Evolutionary conservation across 2,113 vertebrate genomes (phyloP).

Genomic region (Xenotilapia caudafasciata): DNA sequence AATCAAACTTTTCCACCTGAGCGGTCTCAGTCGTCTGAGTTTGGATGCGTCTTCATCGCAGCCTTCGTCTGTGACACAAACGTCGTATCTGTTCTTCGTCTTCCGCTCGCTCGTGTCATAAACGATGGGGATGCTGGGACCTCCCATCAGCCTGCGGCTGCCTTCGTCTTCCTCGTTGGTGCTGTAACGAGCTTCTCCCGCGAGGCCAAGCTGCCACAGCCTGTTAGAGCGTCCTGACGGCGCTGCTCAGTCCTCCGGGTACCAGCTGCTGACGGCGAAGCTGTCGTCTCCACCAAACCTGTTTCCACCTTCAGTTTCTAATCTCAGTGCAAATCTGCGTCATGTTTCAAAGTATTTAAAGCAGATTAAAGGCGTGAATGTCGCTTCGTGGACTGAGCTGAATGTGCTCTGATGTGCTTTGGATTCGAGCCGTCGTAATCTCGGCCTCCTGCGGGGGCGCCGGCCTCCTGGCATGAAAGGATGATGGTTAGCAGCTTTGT

Average conservation of each 20-base stretch:
- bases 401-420: neutral
- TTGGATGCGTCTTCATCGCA: neutral
- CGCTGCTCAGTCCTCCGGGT: conserved; percentile 11
- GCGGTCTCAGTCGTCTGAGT: neutral
- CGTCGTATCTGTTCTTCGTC: neutral
- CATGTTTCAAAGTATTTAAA: neutral
- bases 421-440: neutral
- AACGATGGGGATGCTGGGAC: neutral
- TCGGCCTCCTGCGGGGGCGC: neutral
- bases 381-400: neutral
- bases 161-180: conserved; percentile 4
- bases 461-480: rapidly evolving
- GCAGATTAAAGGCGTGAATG: neutral
- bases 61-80: neutral
- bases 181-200: neutral
- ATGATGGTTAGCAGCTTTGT: neutral
- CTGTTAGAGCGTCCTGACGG: neutral
- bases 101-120: conserved; percentile 9
- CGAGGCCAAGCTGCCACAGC: conserved; percentile 3
- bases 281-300: neutral
- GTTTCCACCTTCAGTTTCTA: neutral
- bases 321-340: neutral
- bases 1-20: neutral
- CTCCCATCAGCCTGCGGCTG: neutral
- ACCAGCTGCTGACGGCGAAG: conserved; percentile 1